A percentile compares a stretch with the other conserved stretches of the same genome.
Conservation (phyloP, 2,113 vertebrate genomes). For the Plotosus lineatus region DNA sequence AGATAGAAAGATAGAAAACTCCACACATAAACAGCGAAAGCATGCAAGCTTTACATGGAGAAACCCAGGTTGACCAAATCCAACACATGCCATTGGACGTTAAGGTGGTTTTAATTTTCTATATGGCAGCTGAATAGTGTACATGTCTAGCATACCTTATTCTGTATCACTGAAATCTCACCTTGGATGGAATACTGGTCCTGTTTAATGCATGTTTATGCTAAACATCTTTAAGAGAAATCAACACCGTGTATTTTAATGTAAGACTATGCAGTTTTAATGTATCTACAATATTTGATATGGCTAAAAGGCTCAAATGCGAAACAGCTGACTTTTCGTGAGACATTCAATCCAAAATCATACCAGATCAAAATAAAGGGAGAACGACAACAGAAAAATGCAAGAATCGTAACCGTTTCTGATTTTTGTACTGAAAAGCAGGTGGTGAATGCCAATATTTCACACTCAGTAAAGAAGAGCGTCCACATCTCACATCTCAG, state of each 20-base stretch:
- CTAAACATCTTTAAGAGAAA: background rate
- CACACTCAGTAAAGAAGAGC: background rate
- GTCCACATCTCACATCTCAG: background rate
- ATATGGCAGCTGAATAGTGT: background rate
- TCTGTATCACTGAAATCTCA: background rate
- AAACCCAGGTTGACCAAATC: no score
- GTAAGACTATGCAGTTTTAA: background rate
- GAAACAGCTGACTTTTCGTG: background rate
- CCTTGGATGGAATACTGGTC: background rate
- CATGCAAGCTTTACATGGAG: no score
- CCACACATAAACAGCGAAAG: no score
- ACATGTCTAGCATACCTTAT: background rate
- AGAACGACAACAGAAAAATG: slow-evolving; percentile 5
- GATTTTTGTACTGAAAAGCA: background rate
- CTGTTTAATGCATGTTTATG: background rate
- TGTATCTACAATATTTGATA: background rate
- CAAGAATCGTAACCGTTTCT: background rate
- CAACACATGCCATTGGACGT: no score
- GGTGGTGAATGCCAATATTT: background rate
- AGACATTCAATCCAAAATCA: background rate
- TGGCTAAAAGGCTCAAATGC: background rate
- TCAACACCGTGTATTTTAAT: background rate
- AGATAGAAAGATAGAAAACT: no score
- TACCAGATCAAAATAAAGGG: background rate
- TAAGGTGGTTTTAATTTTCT: background rate